phyloP scores from a whole-genome alignment of 2,113 vertebrate genomes.

The Steatornis caripensis region DNA sequence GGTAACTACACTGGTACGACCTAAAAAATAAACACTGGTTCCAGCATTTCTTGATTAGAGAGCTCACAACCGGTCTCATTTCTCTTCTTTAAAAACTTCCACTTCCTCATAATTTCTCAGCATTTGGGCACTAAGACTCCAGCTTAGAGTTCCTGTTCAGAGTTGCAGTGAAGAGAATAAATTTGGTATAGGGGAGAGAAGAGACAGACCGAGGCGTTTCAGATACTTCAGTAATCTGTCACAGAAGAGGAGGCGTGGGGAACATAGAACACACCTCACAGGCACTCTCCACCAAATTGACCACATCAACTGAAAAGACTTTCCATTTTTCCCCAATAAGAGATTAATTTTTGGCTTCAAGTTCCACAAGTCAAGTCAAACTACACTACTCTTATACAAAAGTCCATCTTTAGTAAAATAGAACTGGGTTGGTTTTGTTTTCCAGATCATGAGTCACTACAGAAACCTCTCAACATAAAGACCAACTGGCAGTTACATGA shows the following conservation, averaged over 20 bases:
- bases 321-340: not conserved
- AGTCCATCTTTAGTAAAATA: not conserved
- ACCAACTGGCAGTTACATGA: not conserved
- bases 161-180: not conserved
- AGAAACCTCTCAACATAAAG: conserved; percentile 7
- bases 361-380: not conserved
- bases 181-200: not conserved
- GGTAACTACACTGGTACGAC: not conserved
- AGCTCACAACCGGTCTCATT: not conserved
- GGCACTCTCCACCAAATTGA: not conserved
- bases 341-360: not conserved
- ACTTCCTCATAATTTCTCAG: not conserved
- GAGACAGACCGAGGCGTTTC: not conserved
- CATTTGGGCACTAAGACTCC: not conserved
- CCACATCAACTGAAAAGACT: not conserved
- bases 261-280: fast-evolving
- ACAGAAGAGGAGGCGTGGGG: fast-evolving
- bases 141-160: not conserved
- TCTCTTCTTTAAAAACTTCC: not conserved
- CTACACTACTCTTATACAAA: not conserved
- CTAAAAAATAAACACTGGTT: not conserved
- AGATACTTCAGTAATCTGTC: not conserved
- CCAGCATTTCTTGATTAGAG: not conserved
- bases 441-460: not conserved
- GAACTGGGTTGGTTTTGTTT: not conserved